phyloP scores from a whole-genome alignment of 2,888 invertebrate species.

The Drosophila mettleri region DNA sequence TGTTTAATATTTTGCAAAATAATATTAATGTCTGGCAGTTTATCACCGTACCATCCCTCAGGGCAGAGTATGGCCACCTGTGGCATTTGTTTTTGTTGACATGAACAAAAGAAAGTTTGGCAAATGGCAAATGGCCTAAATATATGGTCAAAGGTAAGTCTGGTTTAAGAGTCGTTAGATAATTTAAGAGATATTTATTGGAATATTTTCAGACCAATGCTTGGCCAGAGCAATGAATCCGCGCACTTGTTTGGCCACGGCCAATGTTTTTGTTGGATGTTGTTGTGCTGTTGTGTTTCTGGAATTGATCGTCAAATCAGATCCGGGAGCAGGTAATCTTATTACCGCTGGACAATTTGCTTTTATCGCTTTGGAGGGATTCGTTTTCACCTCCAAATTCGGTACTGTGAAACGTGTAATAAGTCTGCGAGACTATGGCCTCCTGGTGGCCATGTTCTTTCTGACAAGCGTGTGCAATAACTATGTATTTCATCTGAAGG shows the following conservation, averaged over 20 bases:
- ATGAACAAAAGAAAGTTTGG: slow-evolving; percentile 42
- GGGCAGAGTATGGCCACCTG: slow-evolving; percentile 37
- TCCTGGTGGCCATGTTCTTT: slow-evolving; percentile 96
- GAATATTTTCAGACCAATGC: slow-evolving; percentile 19
- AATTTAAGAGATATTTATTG: background rate
- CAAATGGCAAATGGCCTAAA: slow-evolving; percentile 1
- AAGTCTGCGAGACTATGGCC: slow-evolving; percentile 91
- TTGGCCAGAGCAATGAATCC: slow-evolving; percentile 76
- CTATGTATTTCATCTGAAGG: slow-evolving; percentile 97
- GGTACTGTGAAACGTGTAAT: slow-evolving; percentile 91
- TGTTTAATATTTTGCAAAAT: background rate
- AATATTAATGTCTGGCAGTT: no score
- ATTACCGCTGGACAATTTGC: slow-evolving; percentile 98
- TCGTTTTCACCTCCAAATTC: slow-evolving; percentile 92
- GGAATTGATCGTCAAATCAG: slow-evolving; percentile 93
- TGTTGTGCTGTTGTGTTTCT: slow-evolving; percentile 94
- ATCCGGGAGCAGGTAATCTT: slow-evolving; percentile 96
- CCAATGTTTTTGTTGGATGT: slow-evolving; percentile 93
- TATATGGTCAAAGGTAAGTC: slow-evolving; percentile 27
- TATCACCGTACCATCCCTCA: slow-evolving; percentile 15
- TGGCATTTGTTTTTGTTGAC: slow-evolving; percentile 40
- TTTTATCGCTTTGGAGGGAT: slow-evolving; percentile 95
- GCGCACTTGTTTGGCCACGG: slow-evolving; percentile 89
- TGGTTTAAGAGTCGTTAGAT: background rate
- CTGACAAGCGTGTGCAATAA: slow-evolving; percentile 96